Base-by-base conservation (phyloP, 2,797 vertebrate genomes). In the Picus viridis region DNA sequence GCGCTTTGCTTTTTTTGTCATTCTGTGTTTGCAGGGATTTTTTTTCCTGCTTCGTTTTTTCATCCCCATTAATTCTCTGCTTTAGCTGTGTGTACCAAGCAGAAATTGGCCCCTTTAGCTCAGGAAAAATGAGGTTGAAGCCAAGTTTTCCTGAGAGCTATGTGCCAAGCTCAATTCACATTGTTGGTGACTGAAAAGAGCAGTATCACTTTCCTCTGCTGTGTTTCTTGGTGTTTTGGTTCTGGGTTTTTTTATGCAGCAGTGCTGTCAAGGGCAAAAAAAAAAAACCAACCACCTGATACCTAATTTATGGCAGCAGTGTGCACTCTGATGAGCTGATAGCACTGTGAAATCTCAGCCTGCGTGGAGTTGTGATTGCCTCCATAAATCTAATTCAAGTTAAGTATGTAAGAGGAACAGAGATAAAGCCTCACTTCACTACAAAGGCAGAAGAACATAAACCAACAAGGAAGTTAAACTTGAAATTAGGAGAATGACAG, bases 61-160 rank as follows among this genome's bases (percentile, higher is more conserved):
- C 16, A 27, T 80, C 11, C 5, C 6, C 4, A 1, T 82, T 94
- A 83, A 83, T 24, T 85, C 14, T 91, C 23, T 65, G 16, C 16
- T 86, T 41, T 51, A 76, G 43, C 85, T 56, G 6, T 4, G 2
- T 2, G 2, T 57, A 18, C 39, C 1, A 17, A 59, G 27, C 23
- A 89, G 69, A 89, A 62, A 24, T 65, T n/a, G 22, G 7, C 10
- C 22, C 6, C 39, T 81, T 77, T 57, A 56, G n/a, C 16, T 56
- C 72, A 45, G 39, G 26, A 65, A 71, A 57, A 20, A 23, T n/a
- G 29, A 83, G 63, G 47, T 26, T 62, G 63, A 88, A 51, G 20
- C 62, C 0, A 0, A 1, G 0, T 20, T 92, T 88, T 59, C 32
- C 8, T 13, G 36, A 74, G 30, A 47, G 27, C 24, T 57, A 41